Evolutionary conservation across 2,797 vertebrate species (phyloP).

Genomic region (Danio jaintianensis): DNA sequence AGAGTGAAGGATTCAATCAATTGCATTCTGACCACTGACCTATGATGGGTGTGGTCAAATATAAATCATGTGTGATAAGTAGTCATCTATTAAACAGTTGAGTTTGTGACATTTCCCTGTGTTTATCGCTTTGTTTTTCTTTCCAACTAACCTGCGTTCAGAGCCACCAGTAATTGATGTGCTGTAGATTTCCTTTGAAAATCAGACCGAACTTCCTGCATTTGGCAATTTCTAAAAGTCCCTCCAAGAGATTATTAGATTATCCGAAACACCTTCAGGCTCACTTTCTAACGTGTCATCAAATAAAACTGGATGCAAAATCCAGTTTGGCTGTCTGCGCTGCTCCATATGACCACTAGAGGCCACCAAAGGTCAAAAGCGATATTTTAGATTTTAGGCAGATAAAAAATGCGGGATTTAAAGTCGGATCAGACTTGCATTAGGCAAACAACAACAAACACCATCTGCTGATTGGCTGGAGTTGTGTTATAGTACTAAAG

Average conservation of each 20-base stretch:
- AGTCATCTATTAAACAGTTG: not conserved
- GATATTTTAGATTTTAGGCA: not conserved
- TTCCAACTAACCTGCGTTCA: not conserved
- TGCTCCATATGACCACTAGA: not conserved
- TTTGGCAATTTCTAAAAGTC: not conserved
- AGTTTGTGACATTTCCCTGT: not conserved
- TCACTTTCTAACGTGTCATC: not conserved
- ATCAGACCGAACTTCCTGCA: not conserved
- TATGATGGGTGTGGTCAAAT: not conserved
- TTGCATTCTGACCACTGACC: slow-evolving; percentile 10
- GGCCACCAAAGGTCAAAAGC: not conserved
- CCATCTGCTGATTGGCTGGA: not conserved
- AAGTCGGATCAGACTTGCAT: not conserved
- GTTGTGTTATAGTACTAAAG: not conserved
- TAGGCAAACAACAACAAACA: not conserved
- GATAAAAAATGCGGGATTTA: not conserved
- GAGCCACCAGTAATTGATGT: not conserved
- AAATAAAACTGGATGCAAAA: not conserved
- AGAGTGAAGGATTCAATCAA: not conserved
- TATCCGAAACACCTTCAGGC: not conserved
- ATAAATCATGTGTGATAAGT: not conserved
- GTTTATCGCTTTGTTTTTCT: not conserved
- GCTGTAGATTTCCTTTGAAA: not conserved
- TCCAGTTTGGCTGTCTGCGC: not conserved
- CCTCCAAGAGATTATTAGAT: not conserved